Evolutionary conservation across 1,140 invertebrate species (phyloP).

Genomic region (Sinella curviseta): DNA sequence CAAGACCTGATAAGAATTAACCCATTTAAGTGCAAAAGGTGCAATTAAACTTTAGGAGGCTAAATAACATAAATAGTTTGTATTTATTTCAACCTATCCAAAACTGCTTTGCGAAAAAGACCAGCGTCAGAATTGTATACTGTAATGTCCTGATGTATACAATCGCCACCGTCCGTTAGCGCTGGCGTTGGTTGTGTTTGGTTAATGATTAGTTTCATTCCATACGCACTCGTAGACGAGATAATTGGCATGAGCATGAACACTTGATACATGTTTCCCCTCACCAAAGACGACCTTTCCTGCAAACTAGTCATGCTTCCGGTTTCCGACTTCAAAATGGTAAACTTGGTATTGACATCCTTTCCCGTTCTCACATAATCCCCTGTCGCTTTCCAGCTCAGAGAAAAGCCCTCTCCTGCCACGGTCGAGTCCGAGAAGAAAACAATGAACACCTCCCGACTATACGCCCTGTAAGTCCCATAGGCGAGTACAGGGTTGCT

Average conservation of each 20-base stretch:
- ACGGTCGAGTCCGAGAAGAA: constrained; percentile 5
- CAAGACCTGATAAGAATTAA: neutral
- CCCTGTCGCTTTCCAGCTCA: neutral
- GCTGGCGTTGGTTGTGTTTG: neutral
- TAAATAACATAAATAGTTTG: too few species aligned
- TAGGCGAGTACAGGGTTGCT: too few species aligned
- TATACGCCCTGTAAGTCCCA: neutral
- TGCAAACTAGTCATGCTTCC: neutral
- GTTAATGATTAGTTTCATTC: neutral
- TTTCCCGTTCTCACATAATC: neutral
- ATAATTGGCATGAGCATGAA: neutral
- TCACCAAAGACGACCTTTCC: neutral
- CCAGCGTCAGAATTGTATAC: neutral
- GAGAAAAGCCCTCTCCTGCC: neutral
- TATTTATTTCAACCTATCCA: neutral
- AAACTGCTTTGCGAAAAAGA: neutral
- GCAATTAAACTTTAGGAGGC: too few species aligned
- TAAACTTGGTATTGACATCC: neutral
- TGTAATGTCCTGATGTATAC: neutral
- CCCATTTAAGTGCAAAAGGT: too few species aligned
- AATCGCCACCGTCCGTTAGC: too few species aligned
- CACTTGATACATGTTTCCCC: neutral
- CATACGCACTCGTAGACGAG: neutral
- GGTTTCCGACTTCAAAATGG: neutral
- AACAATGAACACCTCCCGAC: neutral